phyloP scores from a whole-genome alignment of 1,140 invertebrate genomes.

The Manduca sexta region DNA sequence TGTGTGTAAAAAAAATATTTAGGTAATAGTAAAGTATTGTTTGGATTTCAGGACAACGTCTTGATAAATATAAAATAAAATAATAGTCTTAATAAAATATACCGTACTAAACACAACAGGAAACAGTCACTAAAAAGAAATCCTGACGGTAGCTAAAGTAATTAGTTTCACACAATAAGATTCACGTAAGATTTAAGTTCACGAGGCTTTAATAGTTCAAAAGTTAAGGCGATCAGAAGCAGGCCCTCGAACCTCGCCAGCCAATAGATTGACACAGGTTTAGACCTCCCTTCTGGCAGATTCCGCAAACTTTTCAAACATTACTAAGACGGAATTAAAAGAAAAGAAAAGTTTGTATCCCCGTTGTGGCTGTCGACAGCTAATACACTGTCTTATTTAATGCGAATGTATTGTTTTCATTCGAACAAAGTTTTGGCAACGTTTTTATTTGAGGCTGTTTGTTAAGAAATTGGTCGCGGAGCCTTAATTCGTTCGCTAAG shows the following conservation, averaged over 20 bases:
- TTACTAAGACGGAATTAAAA: slow-evolving; percentile 25
- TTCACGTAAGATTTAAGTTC: too few species aligned
- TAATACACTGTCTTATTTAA: slow-evolving; percentile 15
- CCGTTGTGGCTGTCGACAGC: slow-evolving; percentile 7
- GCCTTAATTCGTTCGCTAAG: too few species aligned
- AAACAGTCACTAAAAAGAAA: too few species aligned
- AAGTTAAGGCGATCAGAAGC: neutral
- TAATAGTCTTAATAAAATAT: too few species aligned
- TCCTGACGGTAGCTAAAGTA: too few species aligned
- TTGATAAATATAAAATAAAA: too few species aligned
- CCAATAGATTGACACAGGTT: slow-evolving; percentile 17
- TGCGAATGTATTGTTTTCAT: slow-evolving; percentile 10
- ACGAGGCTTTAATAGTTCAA: neutral
- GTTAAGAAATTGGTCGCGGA: too few species aligned
- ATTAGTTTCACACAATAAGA: too few species aligned
- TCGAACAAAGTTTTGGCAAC: neutral
- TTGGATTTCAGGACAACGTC: too few species aligned
- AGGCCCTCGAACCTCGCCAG: slow-evolving; percentile 8
- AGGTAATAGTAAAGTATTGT: too few species aligned
- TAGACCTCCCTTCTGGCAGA: slow-evolving; percentile 2
- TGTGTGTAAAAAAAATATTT: too few species aligned
- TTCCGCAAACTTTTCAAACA: slow-evolving; percentile 17
- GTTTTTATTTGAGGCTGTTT: slow-evolving; percentile 2
- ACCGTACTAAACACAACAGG: too few species aligned
- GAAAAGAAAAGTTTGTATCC: slow-evolving; percentile 22